Percentiles rank a stretch among this genome's conserved stretches.
Evolutionary conservation across 1,140 invertebrate species (phyloP).

Genomic region (Lucilia cuprina): DNA sequence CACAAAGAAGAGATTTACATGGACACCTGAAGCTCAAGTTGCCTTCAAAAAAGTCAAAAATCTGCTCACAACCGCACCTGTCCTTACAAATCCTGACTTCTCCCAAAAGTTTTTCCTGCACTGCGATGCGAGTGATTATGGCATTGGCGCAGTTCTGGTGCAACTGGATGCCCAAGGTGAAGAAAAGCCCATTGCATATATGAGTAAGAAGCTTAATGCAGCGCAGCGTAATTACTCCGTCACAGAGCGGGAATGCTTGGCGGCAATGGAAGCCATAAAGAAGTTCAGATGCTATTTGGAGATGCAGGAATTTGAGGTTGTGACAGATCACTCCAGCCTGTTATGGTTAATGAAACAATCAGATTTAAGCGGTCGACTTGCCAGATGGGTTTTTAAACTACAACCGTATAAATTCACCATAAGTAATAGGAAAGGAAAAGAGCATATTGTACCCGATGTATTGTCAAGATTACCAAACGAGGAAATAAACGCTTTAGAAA

Average conservation of each 20-base stretch:
- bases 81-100: conserved; percentile 39
- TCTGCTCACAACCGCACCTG: neutral
- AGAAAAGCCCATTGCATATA: too few relatives aligned
- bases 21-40: conserved; percentile 3
- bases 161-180: too few relatives aligned
- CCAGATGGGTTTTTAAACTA: conserved; percentile 47
- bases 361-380: conserved; percentile 39
- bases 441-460: conserved; percentile 49
- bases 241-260: conserved; percentile 63
- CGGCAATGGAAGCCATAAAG: conserved; percentile 61
- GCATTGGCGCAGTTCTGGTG: too few relatives aligned
- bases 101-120: too few relatives aligned
- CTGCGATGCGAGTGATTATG: too few relatives aligned
- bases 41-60: neutral
- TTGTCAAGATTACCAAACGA: conserved; percentile 40
- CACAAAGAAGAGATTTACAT: neutral
- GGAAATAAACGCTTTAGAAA: neutral
- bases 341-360: conserved; percentile 43
- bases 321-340: conserved; percentile 47
- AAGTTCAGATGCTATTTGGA: conserved; percentile 62
- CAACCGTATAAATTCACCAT: conserved; percentile 50
- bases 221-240: conserved; percentile 47
- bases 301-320: conserved; percentile 56
- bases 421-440: conserved; percentile 47
- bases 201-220: neutral